A percentile compares a stretch with the other conserved stretches of the same genome.
phyloP scores from a whole-genome alignment of 2,113 vertebrate genomes.

The Archilochus colubris region DNA sequence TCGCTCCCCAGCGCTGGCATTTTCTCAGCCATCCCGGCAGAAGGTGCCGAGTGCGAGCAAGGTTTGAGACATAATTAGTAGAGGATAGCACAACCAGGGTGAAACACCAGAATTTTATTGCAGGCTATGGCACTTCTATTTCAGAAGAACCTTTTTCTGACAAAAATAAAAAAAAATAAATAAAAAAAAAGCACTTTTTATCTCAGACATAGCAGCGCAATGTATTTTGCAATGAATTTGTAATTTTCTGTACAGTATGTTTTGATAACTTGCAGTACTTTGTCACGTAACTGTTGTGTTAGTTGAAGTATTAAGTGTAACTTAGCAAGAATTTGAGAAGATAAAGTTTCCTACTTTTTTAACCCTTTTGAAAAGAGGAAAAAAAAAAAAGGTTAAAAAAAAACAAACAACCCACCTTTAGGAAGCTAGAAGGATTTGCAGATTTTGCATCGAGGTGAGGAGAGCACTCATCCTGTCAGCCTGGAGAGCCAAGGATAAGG shows the following conservation, averaged over 20 bases:
- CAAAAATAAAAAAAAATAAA: background rate
- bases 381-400: background rate
- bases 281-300: slow-evolving; percentile 94
- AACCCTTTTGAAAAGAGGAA: slow-evolving; percentile 77
- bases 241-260: slow-evolving; percentile 95
- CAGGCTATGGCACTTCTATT: slow-evolving; percentile 66
- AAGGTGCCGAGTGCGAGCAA: slow-evolving; percentile 43
- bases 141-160: slow-evolving; percentile 80
- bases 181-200: slow-evolving; percentile 78
- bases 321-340: slow-evolving; percentile 82
- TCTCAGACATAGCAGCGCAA: slow-evolving; percentile 86
- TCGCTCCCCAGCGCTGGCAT: slow-evolving; percentile 16
- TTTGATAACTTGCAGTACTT: slow-evolving; percentile 99
- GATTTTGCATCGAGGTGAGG: slow-evolving; percentile 41
- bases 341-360: slow-evolving; percentile 92
- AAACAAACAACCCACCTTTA: slow-evolving; percentile 24
- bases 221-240: slow-evolving; percentile 97
- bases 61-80: background rate
- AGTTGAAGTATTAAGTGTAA: slow-evolving; percentile 91
- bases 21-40: slow-evolving; percentile 29
- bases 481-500: background rate
- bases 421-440: slow-evolving; percentile 61
- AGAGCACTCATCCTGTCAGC: slow-evolving; percentile 41
- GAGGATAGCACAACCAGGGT: slow-evolving; percentile 67
- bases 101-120: slow-evolving; percentile 37